Percentiles rank a stretch among this genome's conserved stretches.
Conservation (phyloP, 1,140 invertebrate species). For the Ceratosolen solmsi region DNA sequence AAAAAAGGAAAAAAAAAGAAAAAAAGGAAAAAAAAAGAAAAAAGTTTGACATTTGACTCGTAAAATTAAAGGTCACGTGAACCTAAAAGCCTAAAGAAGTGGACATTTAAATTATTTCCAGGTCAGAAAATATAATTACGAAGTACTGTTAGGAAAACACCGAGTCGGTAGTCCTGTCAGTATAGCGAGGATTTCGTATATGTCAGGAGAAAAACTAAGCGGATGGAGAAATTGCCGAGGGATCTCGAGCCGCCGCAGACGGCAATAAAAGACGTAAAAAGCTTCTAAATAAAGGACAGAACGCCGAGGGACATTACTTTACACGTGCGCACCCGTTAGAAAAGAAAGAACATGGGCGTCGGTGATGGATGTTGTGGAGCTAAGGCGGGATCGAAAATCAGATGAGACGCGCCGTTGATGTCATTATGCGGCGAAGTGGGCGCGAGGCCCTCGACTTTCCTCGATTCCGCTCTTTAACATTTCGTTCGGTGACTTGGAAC, state of each 20-base stretch:
- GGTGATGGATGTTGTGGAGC: background rate
- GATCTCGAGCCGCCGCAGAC: slow-evolving; percentile 35
- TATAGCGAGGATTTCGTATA: background rate
- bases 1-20: too few relatives aligned
- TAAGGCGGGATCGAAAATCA: background rate
- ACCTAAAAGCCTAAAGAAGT: background rate
- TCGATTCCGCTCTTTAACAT: slow-evolving; percentile 14
- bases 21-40: too few relatives aligned
- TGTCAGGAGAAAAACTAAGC: slow-evolving; percentile 11
- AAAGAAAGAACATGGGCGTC: background rate
- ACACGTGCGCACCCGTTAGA: background rate
- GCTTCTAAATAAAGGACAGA: slow-evolving; percentile 39
- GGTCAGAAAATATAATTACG: background rate
- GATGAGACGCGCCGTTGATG: slow-evolving; percentile 13
- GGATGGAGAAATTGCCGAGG: background rate
- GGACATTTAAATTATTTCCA: background rate
- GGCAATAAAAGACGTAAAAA: slow-evolving; percentile 54
- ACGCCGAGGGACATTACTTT: slow-evolving; percentile 22
- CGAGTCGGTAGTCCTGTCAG: background rate
- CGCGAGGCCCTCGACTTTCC: background rate
- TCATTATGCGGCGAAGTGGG: background rate
- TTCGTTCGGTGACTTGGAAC: background rate
- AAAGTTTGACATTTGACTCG: too few relatives aligned
- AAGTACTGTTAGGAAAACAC: background rate
- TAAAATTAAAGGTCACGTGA: too few relatives aligned